These are phyloP conservation scores for Takifugu rubripes DNA, from an alignment of 2,797 vertebrate species.

Conservation along the genomic window DNA sequence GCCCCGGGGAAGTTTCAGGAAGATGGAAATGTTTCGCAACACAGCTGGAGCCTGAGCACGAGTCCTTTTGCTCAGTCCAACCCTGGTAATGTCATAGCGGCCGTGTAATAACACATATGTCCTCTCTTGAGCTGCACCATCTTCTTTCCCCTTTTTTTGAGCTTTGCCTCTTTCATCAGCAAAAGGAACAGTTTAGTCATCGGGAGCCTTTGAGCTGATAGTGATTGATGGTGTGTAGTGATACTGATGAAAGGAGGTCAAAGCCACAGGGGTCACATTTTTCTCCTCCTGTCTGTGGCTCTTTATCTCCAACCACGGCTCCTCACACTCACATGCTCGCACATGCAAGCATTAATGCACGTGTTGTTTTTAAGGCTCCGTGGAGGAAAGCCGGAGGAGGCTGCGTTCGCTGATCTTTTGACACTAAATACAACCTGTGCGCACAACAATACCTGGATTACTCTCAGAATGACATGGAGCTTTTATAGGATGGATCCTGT, in stretches of 20 bases:
- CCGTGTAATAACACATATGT: conserved; percentile 6
- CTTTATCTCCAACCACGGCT: conserved; percentile 49
- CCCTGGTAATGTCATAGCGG: neutral
- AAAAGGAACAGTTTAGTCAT: conserved; percentile 40
- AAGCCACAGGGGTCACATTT: conserved; percentile 51
- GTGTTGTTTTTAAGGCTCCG: conserved; percentile 14
- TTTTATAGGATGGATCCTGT: conserved; percentile 1
- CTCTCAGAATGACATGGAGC: conserved; percentile 6
- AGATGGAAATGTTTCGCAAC: conserved; percentile 7
- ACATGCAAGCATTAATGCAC: neutral
- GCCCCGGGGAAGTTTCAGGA: conserved; percentile 32
- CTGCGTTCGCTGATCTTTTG: conserved; percentile 13
- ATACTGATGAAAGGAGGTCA: conserved; percentile 58
- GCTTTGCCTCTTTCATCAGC: conserved; percentile 40
- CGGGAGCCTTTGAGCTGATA: conserved; percentile 40
- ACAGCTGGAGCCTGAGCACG: neutral
- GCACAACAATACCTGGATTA: conserved; percentile 2
- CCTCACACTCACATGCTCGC: neutral
- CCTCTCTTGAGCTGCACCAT: conserved; percentile 10
- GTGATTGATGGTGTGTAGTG: conserved; percentile 57
- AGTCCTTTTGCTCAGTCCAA: neutral
- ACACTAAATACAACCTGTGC: conserved; percentile 21
- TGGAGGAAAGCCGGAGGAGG: neutral
- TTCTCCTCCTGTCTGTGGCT: conserved; percentile 35
- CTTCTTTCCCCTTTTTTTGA: neutral